Conservation (phyloP, 2,113 vertebrate species). For the Heterochromis multidens region DNA sequence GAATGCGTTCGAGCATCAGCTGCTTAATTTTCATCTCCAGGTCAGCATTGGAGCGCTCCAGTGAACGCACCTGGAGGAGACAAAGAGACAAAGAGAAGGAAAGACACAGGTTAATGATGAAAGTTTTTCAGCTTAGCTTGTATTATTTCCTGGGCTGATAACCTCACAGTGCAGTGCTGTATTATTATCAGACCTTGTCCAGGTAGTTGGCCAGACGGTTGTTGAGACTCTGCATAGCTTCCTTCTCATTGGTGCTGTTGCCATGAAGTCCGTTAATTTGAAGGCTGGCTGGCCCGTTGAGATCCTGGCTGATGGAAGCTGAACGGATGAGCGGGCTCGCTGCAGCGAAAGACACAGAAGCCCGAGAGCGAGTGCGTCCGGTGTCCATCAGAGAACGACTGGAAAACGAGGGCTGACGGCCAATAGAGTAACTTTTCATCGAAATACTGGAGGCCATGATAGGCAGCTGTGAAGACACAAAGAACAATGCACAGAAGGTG, state of each 20-base stretch:
- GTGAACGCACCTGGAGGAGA: constrained; percentile 63
- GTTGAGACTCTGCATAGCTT: constrained; percentile 92
- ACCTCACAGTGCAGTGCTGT: not conserved
- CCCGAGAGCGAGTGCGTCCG: constrained; percentile 61
- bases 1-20: constrained; percentile 76
- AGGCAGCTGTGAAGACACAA: constrained; percentile 8
- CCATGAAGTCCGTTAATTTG: constrained; percentile 68
- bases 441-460: constrained; percentile 74
- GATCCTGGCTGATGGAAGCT: constrained; percentile 68
- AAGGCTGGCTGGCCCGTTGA: constrained; percentile 62
- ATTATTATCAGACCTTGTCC: constrained; percentile 68
- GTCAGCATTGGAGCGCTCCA: constrained; percentile 80
- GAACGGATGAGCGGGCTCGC: constrained; percentile 69
- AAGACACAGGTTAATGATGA: not conserved
- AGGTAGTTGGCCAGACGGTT: constrained; percentile 83
- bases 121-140: not conserved
- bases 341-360: constrained; percentile 63
- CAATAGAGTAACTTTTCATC: constrained; percentile 67
- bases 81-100: not conserved
- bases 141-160: not conserved
- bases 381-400: constrained; percentile 76
- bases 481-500: not conserved
- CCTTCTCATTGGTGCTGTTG: constrained; percentile 81
- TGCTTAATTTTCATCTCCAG: constrained; percentile 82
- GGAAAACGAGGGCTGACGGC: constrained; percentile 76